phyloP scores from a whole-genome alignment of 2,797 vertebrate genomes.

The Bovichtus variegatus region DNA sequence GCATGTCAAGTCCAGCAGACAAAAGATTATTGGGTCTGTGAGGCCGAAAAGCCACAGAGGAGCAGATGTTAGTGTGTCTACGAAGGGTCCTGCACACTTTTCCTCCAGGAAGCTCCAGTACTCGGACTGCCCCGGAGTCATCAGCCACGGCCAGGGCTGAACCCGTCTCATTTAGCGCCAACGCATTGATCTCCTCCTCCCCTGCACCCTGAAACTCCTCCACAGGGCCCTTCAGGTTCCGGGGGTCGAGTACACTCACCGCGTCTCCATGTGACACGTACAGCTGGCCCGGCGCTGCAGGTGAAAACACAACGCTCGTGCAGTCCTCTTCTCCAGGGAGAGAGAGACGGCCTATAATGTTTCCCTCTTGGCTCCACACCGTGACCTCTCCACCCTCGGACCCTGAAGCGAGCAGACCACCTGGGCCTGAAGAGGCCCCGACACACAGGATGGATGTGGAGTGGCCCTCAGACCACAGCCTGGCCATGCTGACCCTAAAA shows the following conservation, averaged over 20 bases:
- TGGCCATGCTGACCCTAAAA: conserved; percentile 84
- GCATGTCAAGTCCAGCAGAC: conserved; percentile 97
- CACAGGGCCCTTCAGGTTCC: conserved; percentile 83
- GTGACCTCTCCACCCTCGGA: conserved; percentile 90
- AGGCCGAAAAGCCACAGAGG: conserved; percentile 93
- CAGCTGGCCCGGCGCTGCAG: conserved; percentile 75
- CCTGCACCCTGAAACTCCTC: conserved; percentile 85
- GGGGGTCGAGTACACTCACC: conserved; percentile 88
- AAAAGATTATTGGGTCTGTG: conserved; percentile 93
- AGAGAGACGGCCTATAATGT: conserved; percentile 68
- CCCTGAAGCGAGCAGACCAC: conserved; percentile 90
- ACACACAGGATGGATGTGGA: conserved; percentile 89
- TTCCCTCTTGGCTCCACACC: conserved; percentile 88
- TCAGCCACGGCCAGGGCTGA: conserved; percentile 89
- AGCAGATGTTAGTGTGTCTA: conserved; percentile 96
- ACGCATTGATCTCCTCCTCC: conserved; percentile 95
- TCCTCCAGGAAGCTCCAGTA: conserved; percentile 90
- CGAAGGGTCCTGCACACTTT: conserved; percentile 90
- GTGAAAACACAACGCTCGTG: conserved; percentile 88
- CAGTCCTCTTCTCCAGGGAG: conserved; percentile 85
- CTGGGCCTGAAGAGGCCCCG: conserved; percentile 75
- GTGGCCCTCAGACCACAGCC: conserved; percentile 89
- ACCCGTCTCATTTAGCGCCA: conserved; percentile 89
- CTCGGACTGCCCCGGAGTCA: conserved; percentile 91
- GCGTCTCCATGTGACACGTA: conserved; percentile 90